Conservation (phyloP, 2,113 vertebrate species). For the Larimichthys crocea region DNA sequence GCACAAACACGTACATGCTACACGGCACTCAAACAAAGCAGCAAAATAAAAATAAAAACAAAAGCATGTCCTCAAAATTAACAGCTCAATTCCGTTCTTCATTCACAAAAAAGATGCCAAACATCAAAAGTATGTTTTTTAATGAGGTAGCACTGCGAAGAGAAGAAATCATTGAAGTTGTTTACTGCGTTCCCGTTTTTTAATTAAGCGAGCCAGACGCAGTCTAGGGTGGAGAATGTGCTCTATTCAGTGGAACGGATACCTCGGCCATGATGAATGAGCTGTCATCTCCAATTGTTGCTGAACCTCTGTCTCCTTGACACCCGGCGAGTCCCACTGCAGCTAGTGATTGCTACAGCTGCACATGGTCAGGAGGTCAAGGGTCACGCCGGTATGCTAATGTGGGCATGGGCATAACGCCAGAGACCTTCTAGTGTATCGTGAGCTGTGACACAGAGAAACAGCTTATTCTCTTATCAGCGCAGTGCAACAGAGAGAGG, state of each 20-base stretch:
- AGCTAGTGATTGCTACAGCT: constrained; percentile 24
- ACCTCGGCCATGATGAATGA: constrained; percentile 81
- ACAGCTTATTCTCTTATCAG: constrained; percentile 4
- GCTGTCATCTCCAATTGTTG: constrained; percentile 82
- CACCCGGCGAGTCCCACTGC: constrained; percentile 45
- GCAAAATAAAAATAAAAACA: constrained; percentile 48
- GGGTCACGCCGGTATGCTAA: constrained; percentile 55
- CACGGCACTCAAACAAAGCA: background rate
- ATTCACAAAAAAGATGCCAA: constrained; percentile 28
- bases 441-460: background rate
- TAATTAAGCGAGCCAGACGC: constrained; percentile 71
- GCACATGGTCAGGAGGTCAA: constrained; percentile 47
- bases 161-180: constrained; percentile 62
- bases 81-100: constrained; percentile 41
- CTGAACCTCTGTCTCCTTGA: constrained; percentile 75
- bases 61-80: constrained; percentile 46
- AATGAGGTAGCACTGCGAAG: constrained; percentile 7
- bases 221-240: constrained; percentile 68
- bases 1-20: constrained; percentile 39
- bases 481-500: background rate
- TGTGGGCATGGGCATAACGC: constrained; percentile 11
- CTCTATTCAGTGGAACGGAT: constrained; percentile 75
- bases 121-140: constrained; percentile 56
- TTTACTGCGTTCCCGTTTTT: constrained; percentile 67
- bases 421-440: background rate